phyloP scores from a whole-genome alignment of 2,113 vertebrate species.

The Procavia capensis region DNA sequence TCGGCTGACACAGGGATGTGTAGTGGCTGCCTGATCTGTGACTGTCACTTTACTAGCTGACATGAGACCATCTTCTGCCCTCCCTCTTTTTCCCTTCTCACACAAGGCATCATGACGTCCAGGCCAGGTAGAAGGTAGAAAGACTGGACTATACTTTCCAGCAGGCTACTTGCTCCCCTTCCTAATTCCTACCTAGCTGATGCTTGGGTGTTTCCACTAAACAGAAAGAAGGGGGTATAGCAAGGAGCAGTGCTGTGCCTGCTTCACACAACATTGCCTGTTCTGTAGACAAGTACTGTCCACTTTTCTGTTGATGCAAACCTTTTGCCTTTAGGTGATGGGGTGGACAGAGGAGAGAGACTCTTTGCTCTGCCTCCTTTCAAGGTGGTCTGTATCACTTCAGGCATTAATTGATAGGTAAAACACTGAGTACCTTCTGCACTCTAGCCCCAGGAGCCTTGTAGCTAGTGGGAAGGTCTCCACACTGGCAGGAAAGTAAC shows the following conservation, averaged over 20 bases:
- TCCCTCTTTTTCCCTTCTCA: background rate
- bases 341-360: background rate
- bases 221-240: background rate
- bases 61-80: accelerated
- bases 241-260: background rate
- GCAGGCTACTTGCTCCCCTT: background rate
- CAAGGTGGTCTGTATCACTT: background rate
- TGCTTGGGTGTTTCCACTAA: background rate
- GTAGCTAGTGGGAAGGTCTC: background rate
- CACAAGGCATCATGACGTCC: background rate
- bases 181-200: background rate
- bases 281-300: background rate
- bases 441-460: background rate
- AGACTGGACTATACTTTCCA: background rate
- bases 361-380: background rate
- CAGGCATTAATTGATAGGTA: background rate
- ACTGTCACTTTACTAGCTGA: background rate
- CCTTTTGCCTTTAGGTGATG: background rate
- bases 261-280: background rate
- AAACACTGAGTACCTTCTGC: background rate
- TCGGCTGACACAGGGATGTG: background rate
- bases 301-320: background rate
- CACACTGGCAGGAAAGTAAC: background rate
- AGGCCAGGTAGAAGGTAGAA: too few relatives aligned
- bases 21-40: background rate